Evolutionary conservation across 1,140 invertebrate genomes (phyloP).

Genomic region (Pseudomyrmex sp.): DNA sequence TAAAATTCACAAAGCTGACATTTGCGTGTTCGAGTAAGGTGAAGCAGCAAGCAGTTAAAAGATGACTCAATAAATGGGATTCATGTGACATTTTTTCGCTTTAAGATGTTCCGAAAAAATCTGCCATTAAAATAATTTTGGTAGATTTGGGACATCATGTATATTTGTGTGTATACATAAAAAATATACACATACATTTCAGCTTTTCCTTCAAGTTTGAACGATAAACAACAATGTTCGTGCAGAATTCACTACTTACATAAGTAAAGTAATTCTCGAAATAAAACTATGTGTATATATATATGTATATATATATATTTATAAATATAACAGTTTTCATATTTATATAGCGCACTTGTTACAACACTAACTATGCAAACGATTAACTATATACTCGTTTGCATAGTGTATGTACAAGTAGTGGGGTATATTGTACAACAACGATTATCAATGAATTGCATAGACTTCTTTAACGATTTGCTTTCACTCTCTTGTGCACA

Average conservation of each 20-base stretch:
- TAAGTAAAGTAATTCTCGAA: constrained; percentile 38
- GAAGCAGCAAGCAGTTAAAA: too few relatives aligned
- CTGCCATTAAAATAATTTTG: too few relatives aligned
- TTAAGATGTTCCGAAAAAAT: too few relatives aligned
- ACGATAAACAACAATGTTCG: constrained; percentile 54
- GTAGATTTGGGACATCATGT: too few relatives aligned
- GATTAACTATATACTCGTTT: constrained; percentile 15
- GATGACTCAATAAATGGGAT: too few relatives aligned
- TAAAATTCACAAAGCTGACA: too few relatives aligned
- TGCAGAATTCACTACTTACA: constrained; percentile 39
- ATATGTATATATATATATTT: constrained; percentile 34
- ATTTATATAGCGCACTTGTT: constrained; percentile 25
- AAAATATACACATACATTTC: too few relatives aligned
- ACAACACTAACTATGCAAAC: constrained; percentile 45
- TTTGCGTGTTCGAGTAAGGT: too few relatives aligned
- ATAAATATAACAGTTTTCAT: constrained; percentile 19
- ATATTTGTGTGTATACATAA: too few relatives aligned
- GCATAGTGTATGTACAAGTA: constrained; percentile 42
- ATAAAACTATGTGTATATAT: constrained; percentile 45
- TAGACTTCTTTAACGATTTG: constrained; percentile 24
- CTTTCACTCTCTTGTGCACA: neutral
- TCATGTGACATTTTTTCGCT: too few relatives aligned
- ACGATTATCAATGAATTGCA: constrained; percentile 33
- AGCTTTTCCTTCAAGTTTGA: constrained; percentile 33
- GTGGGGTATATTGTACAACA: constrained; percentile 51